These are phyloP conservation scores for Metellina segmentata DNA, from an alignment of 2,888 invertebrate genomes.

Conservation along the genomic window DNA sequence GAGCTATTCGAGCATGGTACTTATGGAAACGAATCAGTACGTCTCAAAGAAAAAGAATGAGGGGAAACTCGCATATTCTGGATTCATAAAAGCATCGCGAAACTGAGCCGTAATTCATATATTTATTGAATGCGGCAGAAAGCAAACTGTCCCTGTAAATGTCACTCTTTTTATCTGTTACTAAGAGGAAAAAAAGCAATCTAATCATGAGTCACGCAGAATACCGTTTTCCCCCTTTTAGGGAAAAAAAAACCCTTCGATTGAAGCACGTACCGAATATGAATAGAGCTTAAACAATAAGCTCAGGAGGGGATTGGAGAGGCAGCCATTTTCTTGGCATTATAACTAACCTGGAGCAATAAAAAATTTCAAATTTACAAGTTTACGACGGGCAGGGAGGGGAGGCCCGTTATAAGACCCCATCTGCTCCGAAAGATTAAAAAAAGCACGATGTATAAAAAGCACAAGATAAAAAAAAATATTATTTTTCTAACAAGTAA, in stretches of 20 bases:
- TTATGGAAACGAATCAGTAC: too few species aligned
- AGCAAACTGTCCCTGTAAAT: slow-evolving; percentile 40
- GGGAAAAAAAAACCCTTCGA: slow-evolving; percentile 56
- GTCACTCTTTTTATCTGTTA: slow-evolving; percentile 64
- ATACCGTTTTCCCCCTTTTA: slow-evolving; percentile 53
- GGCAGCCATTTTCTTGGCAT: slow-evolving; percentile 75
- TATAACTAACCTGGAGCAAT: slow-evolving; percentile 75
- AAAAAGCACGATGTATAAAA: slow-evolving; percentile 68
- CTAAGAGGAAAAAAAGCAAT: slow-evolving; percentile 58
- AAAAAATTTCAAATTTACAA: slow-evolving; percentile 75
- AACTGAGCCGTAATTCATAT: slow-evolving; percentile 28
- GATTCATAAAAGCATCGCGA: slow-evolving; percentile 1
- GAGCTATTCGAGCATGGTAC: too few species aligned
- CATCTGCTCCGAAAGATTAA: slow-evolving; percentile 73
- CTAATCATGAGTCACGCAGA: slow-evolving; percentile 69
- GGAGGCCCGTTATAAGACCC: slow-evolving; percentile 70
- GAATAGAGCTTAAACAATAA: slow-evolving; percentile 76
- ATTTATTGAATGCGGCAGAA: slow-evolving; percentile 27
- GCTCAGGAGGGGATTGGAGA: slow-evolving; percentile 70
- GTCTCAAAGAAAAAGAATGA: too few species aligned
- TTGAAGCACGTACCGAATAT: slow-evolving; percentile 74
- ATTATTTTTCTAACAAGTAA: slow-evolving; percentile 72
- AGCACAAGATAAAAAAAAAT: slow-evolving; percentile 54
- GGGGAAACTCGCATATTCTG: background rate
- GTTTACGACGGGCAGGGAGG: slow-evolving; percentile 66